These are phyloP conservation scores for Zaprionus obscuricornis DNA, from an alignment of 2,888 invertebrate species.

Conservation along the genomic window DNA sequence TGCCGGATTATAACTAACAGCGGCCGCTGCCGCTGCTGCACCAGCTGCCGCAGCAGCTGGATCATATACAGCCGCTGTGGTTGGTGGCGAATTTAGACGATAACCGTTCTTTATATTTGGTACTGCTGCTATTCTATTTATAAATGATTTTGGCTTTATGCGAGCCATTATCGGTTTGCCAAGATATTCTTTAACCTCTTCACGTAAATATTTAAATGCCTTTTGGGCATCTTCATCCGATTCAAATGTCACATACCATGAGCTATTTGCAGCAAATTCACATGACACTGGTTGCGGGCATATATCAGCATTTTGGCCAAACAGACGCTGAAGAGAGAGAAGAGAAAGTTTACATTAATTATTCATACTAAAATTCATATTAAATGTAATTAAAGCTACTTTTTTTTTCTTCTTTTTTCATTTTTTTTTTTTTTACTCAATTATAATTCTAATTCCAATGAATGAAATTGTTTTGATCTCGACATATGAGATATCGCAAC, in stretches of 20 bases:
- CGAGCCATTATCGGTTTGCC: slow-evolving; percentile 94
- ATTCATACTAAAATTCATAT: too few relatives aligned
- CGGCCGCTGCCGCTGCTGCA: slow-evolving; percentile 77
- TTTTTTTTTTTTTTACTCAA: too few relatives aligned
- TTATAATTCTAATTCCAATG: too few relatives aligned
- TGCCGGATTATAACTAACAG: slow-evolving; percentile 83
- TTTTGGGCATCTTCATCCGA: slow-evolving; percentile 95
- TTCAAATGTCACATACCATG: slow-evolving; percentile 95
- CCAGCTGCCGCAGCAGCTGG: slow-evolving; percentile 83
- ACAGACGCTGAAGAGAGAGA: slow-evolving; percentile 91
- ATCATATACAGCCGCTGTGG: slow-evolving; percentile 86
- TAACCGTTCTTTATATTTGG: slow-evolving; percentile 87
- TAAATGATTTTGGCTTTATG: slow-evolving; percentile 94
- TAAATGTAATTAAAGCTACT: too few relatives aligned
- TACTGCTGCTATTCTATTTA: slow-evolving; percentile 86
- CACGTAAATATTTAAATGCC: slow-evolving; percentile 92
- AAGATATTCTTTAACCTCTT: slow-evolving; percentile 91
- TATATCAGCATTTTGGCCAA: slow-evolving; percentile 90
- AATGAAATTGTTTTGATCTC: too few relatives aligned
- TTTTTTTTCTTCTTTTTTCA: too few relatives aligned
- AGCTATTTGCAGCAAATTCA: slow-evolving; percentile 94
- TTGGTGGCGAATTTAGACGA: slow-evolving; percentile 86
- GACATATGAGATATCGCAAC: too few relatives aligned
- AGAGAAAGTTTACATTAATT: too few relatives aligned
- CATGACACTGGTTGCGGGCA: slow-evolving; percentile 93